Evolutionary conservation across 2,113 vertebrate genomes (phyloP), one percentile per base, ranked within the genome.

Genomic region (Ophthalmolycus amberensis): DNA sequence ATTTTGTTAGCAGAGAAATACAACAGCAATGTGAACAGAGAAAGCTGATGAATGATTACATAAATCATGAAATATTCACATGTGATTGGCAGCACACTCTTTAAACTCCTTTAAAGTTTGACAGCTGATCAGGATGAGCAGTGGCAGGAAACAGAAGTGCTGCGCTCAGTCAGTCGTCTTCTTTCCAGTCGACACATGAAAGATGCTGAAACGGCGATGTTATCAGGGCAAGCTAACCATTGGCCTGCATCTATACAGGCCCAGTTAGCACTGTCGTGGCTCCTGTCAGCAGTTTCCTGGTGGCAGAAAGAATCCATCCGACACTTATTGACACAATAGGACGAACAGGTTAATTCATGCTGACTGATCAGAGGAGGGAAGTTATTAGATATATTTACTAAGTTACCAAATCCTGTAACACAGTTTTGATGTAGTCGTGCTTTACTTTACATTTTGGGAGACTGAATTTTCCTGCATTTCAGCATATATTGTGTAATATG

Each of bases 241-340:
- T 93, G 90, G 74, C 87, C 66, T 85, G 78, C 64, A 1, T 68
- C 32, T 86, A 32, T 83, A 90, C 85, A 86, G 82, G 66, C 27
- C 70, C 72, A 52, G 59, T 92, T 80, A 89, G 85, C 85, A 0
- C 80, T 75, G 75, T 59, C 48, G 65, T 75, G 68, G 71, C 75
- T 72, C 48, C 85, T 91, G 90, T 92, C 92, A 85, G 75, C 88
- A 67, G 74, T 82, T 91, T 93, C 90, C 91, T 84, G 85, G 5
- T 60, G 66, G 69, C 58, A 71, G 76, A 72, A 85, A 64, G 85
- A 71, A 73, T 64, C 74, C 44, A 22, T 75, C 37, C 54, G 77
- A 72, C 76, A 60, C 68, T 52, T 32, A 7, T 1, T 69, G 77
- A 74, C 73, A 60, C 20, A n/a, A 71, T 50, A 79, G 81, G 72